Evolutionary conservation across 2,888 invertebrate species (phyloP).

Genomic region (Volucella inflata): DNA sequence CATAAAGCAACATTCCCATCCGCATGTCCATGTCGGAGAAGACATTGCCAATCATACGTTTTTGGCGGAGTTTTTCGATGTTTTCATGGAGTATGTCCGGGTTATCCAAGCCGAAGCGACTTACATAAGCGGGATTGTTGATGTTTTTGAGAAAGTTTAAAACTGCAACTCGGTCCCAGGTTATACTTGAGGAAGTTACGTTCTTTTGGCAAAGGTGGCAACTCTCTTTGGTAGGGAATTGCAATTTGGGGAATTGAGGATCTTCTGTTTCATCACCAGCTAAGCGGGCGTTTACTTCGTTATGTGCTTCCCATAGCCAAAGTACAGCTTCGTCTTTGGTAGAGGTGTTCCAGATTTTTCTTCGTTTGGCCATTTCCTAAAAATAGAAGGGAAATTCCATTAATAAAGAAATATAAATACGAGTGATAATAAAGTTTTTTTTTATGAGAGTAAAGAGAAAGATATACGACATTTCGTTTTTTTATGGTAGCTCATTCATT

Average conservation of each 20-base stretch:
- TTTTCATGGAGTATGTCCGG: constrained; percentile 78
- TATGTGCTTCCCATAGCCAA: constrained; percentile 98
- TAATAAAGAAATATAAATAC: not conserved
- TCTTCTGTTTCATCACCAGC: constrained; percentile 95
- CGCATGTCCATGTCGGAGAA: constrained; percentile 87
- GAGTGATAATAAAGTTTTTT: not conserved
- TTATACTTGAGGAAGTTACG: constrained; percentile 61
- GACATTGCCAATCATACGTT: constrained; percentile 81
- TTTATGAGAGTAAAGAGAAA: too few relatives aligned
- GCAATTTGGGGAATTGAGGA: constrained; percentile 93
- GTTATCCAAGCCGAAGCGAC: constrained; percentile 80
- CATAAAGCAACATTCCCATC: constrained; percentile 90
- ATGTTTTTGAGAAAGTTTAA: constrained; percentile 82
- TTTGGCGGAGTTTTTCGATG: constrained; percentile 79
- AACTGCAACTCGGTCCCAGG: constrained; percentile 82
- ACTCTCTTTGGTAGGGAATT: constrained; percentile 89
- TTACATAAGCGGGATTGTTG: constrained; percentile 80
- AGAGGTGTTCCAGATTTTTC: constrained; percentile 88
- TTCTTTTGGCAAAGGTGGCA: constrained; percentile 88
- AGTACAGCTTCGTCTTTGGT: constrained; percentile 91
- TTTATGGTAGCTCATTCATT: too few relatives aligned
- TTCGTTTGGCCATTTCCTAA: constrained; percentile 90
- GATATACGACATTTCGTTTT: too few relatives aligned
- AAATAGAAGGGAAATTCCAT: constrained; percentile 44
- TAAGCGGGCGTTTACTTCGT: constrained; percentile 94